phyloP scores from a whole-genome alignment of 1,140 invertebrate genomes.

The Bombus waltoni region DNA sequence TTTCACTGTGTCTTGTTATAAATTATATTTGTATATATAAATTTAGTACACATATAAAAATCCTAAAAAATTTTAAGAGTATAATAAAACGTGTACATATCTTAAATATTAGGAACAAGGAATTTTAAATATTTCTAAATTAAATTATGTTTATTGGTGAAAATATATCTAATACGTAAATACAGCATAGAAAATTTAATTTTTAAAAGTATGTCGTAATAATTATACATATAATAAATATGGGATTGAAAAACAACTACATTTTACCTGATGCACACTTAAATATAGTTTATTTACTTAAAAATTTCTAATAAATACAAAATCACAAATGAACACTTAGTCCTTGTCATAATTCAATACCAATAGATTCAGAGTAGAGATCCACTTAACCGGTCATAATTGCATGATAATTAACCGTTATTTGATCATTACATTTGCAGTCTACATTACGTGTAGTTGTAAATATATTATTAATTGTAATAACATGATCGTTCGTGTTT shows the following conservation, averaged over 20 bases:
- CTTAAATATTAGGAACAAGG: not conserved
- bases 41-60: not conserved
- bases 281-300: slow-evolving; percentile 83
- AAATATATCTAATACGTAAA: slow-evolving; percentile 14
- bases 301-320: slow-evolving; percentile 83
- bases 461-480: slow-evolving; percentile 74
- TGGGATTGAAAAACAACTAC: slow-evolving; percentile 15
- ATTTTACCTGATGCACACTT: slow-evolving; percentile 77
- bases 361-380: slow-evolving; percentile 73
- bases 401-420: slow-evolving; percentile 80
- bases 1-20: not conserved
- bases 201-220: slow-evolving; percentile 30
- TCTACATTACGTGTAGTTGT: slow-evolving; percentile 79
- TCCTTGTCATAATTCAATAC: slow-evolving; percentile 80
- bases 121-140: not conserved
- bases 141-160: not conserved
- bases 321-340: slow-evolving; percentile 83
- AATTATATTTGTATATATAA: not conserved
- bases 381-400: slow-evolving; percentile 76
- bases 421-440: slow-evolving; percentile 80
- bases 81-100: not conserved
- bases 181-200: not conserved
- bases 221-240: slow-evolving; percentile 22
- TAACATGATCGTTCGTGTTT: slow-evolving; percentile 74
- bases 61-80: too few relatives aligned